Evolutionary conservation across 2,888 invertebrate species (phyloP).

Genomic region (Calameuta pallipes): DNA sequence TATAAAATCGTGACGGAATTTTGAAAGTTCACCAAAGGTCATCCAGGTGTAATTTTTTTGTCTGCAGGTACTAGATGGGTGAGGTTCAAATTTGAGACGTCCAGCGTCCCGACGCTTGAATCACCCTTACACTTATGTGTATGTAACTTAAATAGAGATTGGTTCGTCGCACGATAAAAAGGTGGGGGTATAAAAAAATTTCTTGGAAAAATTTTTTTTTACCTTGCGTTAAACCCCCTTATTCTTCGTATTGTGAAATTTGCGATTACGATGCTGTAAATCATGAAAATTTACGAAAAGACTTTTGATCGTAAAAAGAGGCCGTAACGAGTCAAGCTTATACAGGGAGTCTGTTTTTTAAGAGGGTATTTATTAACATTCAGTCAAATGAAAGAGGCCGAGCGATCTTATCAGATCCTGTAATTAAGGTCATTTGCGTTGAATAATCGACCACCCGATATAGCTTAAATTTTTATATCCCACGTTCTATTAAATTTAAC

Average conservation of each 20-base stretch:
- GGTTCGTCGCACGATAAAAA: background rate
- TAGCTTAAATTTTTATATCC: background rate
- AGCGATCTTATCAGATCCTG: background rate
- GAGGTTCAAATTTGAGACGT: background rate
- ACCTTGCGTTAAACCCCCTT: background rate
- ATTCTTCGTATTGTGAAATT: background rate
- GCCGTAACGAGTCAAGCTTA: slow-evolving; percentile 22
- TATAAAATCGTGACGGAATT: background rate
- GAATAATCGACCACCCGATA: background rate
- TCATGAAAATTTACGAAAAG: slow-evolving; percentile 21
- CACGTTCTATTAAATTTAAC: background rate
- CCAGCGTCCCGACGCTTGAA: background rate
- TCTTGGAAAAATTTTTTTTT: background rate
- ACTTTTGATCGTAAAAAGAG: slow-evolving; percentile 19
- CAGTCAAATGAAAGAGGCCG: background rate
- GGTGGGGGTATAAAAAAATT: too few relatives aligned
- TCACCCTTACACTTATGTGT: background rate
- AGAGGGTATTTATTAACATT: background rate
- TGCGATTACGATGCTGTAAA: background rate
- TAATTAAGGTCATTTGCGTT: background rate
- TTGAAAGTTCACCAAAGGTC: background rate
- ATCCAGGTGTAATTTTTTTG: background rate
- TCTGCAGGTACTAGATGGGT: background rate
- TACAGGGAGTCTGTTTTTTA: background rate
- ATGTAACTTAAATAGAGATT: background rate